phyloP scores from a whole-genome alignment of 2,888 invertebrate genomes.

The Baccha elongata region DNA sequence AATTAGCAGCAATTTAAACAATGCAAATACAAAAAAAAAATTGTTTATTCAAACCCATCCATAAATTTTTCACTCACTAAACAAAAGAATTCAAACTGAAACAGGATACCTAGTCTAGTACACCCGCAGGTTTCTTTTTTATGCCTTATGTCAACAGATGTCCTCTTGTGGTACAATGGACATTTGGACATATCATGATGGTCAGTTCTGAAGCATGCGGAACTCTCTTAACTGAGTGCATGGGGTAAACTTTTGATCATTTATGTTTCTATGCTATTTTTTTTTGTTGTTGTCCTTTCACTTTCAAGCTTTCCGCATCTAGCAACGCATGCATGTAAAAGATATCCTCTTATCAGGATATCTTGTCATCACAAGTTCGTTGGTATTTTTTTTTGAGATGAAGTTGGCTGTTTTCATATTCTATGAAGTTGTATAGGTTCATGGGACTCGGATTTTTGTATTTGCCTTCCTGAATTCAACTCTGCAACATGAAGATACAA shows the following conservation, averaged over 20 bases:
- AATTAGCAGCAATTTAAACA: conserved; percentile 43
- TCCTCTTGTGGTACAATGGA: conserved; percentile 65
- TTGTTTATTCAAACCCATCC: not conserved
- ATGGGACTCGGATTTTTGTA: conserved; percentile 9
- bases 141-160: conserved; percentile 69
- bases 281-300: conserved; percentile 36
- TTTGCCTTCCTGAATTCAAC: conserved; percentile 52
- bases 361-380: conserved; percentile 65
- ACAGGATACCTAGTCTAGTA: conserved; percentile 44
- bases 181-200: conserved; percentile 40
- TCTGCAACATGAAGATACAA: conserved; percentile 16
- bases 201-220: conserved; percentile 34
- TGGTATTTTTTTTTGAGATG: conserved; percentile 20
- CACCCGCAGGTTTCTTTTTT: conserved; percentile 63
- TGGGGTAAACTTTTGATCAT: conserved; percentile 57
- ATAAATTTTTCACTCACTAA: conserved; percentile 29
- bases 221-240: conserved; percentile 39
- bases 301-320: conserved; percentile 30
- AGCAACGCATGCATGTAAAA: conserved; percentile 61
- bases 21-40: conserved; percentile 13
- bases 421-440: conserved; percentile 14
- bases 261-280: conserved; percentile 18
- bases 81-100: conserved; percentile 40
- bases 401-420: not conserved
- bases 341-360: conserved; percentile 66